phyloP scores from a whole-genome alignment of 2,113 vertebrate species.

The Cyprinodon tularosa region DNA sequence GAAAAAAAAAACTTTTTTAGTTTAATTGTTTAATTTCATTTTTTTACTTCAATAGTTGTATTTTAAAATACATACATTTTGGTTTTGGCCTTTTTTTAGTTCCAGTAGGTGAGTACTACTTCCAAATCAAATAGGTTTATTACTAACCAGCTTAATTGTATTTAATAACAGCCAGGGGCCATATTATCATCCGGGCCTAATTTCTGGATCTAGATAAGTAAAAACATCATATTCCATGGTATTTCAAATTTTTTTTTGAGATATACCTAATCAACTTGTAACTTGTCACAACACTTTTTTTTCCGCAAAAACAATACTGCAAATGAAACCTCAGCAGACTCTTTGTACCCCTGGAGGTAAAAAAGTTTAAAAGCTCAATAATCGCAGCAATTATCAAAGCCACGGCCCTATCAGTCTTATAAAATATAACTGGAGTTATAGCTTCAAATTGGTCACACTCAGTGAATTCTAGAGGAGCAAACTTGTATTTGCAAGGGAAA shows the following conservation, averaged over 20 bases:
- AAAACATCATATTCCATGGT: background rate
- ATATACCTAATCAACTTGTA: too few species aligned
- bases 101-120: background rate
- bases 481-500: slow-evolving; percentile 27
- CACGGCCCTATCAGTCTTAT: slow-evolving; percentile 1
- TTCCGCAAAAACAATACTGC: too few species aligned
- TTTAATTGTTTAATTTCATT: background rate
- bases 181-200: background rate
- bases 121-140: background rate
- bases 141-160: too few species aligned
- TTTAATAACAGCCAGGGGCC: background rate
- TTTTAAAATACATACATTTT: background rate
- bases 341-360: slow-evolving; percentile 2
- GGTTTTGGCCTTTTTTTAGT: too few species aligned
- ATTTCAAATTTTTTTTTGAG: too few species aligned
- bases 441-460: slow-evolving; percentile 24
- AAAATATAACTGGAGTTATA: slow-evolving; percentile 29
- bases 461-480: slow-evolving; percentile 24
- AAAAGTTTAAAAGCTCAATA: slow-evolving; percentile 14
- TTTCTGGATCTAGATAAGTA: too few species aligned
- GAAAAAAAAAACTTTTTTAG: background rate
- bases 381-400: slow-evolving; percentile 21
- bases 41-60: background rate
- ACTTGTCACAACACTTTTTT: background rate
- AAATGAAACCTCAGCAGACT: background rate